A percentile compares a stretch with the other conserved stretches of the same genome.
Conservation (phyloP, 2,888 invertebrate genomes). For the Spatulosminthurus flaviceps region DNA sequence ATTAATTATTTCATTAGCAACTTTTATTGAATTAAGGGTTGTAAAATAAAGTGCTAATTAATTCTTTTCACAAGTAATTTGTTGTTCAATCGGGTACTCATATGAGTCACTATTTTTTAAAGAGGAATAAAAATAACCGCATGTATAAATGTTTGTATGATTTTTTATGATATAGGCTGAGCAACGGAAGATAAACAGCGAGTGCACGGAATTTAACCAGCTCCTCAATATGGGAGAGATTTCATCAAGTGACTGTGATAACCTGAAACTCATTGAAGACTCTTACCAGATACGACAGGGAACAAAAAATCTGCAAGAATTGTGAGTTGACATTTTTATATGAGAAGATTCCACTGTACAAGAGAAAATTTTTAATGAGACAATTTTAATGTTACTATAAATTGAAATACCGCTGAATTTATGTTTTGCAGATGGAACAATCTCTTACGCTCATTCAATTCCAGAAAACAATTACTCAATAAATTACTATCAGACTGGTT, state of each 20-base stretch:
- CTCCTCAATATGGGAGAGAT: conserved; percentile 80
- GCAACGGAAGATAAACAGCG: conserved; percentile 78
- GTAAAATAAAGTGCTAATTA: too few relatives aligned
- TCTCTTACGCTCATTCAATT: conserved; percentile 53
- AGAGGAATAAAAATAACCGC: too few relatives aligned
- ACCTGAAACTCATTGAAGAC: conserved; percentile 57
- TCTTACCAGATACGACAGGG: conserved; percentile 53
- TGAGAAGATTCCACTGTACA: too few relatives aligned
- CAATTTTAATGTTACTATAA: too few relatives aligned
- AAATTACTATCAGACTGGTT: conserved; percentile 47
- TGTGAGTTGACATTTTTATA: conserved; percentile 50
- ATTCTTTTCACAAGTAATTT: too few relatives aligned
- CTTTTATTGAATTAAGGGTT: too few relatives aligned
- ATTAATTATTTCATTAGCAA: not conserved
- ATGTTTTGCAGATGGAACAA: conserved; percentile 57
- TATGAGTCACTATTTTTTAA: too few relatives aligned
- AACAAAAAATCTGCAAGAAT: conserved; percentile 56
- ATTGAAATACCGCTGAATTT: not conserved
- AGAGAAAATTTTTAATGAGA: too few relatives aligned
- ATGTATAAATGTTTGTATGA: too few relatives aligned
- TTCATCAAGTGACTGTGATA: conserved; percentile 61
- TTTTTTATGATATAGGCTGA: conserved; percentile 68
- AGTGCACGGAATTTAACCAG: conserved; percentile 81
- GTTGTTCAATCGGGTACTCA: too few relatives aligned
- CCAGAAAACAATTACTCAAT: conserved; percentile 54